A percentile compares a stretch with the other conserved stretches of the same genome.
phyloP scores from a whole-genome alignment of 2,113 vertebrate genomes.

The Anthoscopus minutus region DNA sequence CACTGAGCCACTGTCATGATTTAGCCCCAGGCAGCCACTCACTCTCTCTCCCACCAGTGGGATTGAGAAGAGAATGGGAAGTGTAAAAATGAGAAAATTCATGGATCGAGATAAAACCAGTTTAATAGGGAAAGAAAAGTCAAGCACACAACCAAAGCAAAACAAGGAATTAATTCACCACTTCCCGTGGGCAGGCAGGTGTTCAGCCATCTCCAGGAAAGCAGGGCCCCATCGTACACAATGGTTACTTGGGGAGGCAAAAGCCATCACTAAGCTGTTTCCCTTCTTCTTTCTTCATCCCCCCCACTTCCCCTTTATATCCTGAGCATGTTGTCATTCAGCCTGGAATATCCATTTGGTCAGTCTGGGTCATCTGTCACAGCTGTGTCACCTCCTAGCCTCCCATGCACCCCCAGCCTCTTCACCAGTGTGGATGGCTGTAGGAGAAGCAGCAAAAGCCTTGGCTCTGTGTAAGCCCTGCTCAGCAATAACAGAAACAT shows the following conservation, averaged over 20 bases:
- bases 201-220: background rate
- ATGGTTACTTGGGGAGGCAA: background rate
- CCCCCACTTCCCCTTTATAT: background rate
- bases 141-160: accelerated
- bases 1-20: background rate
- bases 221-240: background rate
- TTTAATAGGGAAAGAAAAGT: background rate
- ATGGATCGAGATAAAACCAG: background rate
- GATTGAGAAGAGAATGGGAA: background rate
- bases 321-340: background rate
- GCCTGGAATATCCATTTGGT: background rate
- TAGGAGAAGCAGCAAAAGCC: background rate
- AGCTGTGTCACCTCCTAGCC: accelerated
- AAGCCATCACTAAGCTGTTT: background rate
- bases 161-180: background rate
- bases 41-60: too few species aligned
- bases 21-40: accelerated
- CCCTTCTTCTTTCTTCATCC: background rate
- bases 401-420: background rate
- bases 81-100: background rate
- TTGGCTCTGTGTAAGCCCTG: background rate
- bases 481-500: background rate
- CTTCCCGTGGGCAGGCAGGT: background rate
- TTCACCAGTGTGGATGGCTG: background rate
- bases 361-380: too few species aligned